phyloP scores from a whole-genome alignment of 2,888 invertebrate genomes.

The Rhogogaster chlorosoma region DNA sequence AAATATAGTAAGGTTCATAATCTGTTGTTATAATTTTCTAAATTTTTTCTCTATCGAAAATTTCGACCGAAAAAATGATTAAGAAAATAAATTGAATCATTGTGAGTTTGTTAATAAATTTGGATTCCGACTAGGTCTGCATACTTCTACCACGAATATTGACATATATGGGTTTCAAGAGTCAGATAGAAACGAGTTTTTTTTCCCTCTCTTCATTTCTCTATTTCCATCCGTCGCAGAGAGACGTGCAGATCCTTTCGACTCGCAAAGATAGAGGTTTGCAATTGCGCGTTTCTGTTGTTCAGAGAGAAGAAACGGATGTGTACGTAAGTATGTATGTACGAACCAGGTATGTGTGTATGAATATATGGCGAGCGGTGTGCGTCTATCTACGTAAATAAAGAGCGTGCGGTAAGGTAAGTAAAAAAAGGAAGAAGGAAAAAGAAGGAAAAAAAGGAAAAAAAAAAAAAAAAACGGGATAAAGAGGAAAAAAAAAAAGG shows the following conservation, averaged over 20 bases:
- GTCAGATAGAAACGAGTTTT: neutral
- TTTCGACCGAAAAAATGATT: too few species aligned
- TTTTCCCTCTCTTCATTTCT: neutral
- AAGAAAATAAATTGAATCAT: too few species aligned
- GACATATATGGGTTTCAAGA: neutral
- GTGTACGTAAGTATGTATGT: neutral
- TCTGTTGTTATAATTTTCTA: neutral
- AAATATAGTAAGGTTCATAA: neutral
- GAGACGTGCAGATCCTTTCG: neutral
- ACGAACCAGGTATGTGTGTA: neutral
- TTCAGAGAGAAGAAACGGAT: neutral
- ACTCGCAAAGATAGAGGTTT: neutral
- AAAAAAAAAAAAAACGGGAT: neutral
- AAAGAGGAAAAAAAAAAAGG: neutral
- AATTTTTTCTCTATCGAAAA: too few species aligned
- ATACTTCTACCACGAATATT: neutral
- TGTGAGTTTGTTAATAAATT: neutral
- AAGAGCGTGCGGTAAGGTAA: neutral
- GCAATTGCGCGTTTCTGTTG: neutral
- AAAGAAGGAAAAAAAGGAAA: neutral
- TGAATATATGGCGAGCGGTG: neutral
- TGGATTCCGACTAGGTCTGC: neutral
- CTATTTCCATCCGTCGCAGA: neutral
- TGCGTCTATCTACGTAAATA: neutral
- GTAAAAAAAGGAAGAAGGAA: neutral